These are phyloP conservation scores for Vireo altiloquus DNA, from an alignment of 2,113 vertebrate genomes.

Conservation along the genomic window DNA sequence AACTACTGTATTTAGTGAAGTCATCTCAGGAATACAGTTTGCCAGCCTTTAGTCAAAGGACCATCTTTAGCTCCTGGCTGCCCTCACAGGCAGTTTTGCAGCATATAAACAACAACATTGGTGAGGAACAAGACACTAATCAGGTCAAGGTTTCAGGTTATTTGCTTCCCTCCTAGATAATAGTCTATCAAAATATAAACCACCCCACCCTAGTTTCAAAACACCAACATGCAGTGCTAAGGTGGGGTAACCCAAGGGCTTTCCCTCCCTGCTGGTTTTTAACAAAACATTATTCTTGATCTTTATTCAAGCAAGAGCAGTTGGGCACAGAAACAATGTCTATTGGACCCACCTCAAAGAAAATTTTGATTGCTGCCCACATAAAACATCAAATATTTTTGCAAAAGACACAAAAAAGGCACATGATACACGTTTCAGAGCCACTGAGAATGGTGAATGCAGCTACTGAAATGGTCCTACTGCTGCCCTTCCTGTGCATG, in stretches of 20 bases:
- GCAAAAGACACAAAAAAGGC: background rate
- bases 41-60: background rate
- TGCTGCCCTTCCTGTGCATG: background rate
- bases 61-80: background rate
- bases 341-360: background rate
- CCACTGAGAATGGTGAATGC: background rate
- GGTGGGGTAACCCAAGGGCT: background rate
- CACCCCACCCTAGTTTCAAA: constrained; percentile 49
- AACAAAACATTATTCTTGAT: background rate
- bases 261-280: background rate
- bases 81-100: background rate
- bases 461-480: background rate
- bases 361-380: background rate
- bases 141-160: background rate
- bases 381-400: background rate
- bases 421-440: fast-evolving
- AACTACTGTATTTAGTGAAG: background rate
- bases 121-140: background rate
- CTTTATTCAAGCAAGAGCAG: background rate
- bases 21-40: background rate
- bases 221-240: background rate
- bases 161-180: constrained; percentile 24
- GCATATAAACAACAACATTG: background rate
- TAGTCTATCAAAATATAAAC: constrained; percentile 14
- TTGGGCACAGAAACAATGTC: background rate